phyloP scores from a whole-genome alignment of 2,797 vertebrate species.

The Falco naumanni region DNA sequence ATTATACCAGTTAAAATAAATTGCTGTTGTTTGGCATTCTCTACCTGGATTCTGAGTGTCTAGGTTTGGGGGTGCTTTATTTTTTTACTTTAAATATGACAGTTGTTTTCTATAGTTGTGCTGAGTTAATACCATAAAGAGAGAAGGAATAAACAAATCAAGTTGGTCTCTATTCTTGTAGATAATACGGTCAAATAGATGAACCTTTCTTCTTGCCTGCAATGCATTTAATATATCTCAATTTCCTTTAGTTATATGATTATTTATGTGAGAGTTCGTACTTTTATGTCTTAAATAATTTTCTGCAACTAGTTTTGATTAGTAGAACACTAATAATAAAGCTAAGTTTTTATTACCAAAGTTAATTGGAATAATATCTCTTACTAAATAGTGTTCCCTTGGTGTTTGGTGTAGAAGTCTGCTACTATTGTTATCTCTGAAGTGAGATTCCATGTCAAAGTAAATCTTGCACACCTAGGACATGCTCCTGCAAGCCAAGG shows the following conservation, averaged over 20 bases:
- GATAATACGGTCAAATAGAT: not conserved
- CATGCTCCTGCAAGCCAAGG: not conserved
- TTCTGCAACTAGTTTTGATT: not conserved
- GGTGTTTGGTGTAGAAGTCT: not conserved
- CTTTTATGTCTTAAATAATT: not conserved
- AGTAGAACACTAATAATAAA: not conserved
- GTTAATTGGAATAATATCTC: not conserved
- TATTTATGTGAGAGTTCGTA: not conserved
- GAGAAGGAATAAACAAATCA: not conserved
- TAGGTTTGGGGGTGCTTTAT: not conserved
- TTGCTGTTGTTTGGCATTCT: not conserved
- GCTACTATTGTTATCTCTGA: not conserved
- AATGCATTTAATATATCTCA: not conserved
- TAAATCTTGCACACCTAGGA: not conserved
- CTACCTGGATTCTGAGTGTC: not conserved
- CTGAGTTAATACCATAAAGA: not conserved
- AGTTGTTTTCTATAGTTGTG: not conserved
- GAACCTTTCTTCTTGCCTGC: not conserved
- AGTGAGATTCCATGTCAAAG: not conserved
- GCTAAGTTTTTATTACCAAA: not conserved
- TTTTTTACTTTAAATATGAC: not conserved
- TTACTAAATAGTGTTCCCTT: not conserved
- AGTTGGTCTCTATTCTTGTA: not conserved
- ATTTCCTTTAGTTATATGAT: not conserved
- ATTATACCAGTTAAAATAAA: not conserved